These are phyloP conservation scores for Caenorhabditis wallacei DNA, from an alignment of 2,888 invertebrate species.

Conservation along the genomic window DNA sequence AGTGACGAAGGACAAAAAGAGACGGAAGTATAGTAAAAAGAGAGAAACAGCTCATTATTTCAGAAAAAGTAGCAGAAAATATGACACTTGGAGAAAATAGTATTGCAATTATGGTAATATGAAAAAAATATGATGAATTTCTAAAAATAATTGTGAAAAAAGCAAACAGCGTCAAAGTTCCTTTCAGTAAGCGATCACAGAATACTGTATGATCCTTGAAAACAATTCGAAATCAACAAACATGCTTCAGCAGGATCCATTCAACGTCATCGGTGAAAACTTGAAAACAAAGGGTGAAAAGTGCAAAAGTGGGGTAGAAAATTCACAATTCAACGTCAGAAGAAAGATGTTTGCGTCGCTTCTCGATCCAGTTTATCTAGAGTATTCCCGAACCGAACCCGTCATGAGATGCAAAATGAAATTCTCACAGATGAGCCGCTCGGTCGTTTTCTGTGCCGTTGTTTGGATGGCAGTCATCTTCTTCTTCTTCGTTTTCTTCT, in stretches of 20 bases:
- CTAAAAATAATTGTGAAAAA: no score
- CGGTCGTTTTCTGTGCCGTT: constrained; percentile 38
- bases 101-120: not conserved
- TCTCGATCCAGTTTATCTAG: constrained; percentile 27
- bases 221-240: no score
- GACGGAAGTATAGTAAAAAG: constrained; percentile 53
- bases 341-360: constrained; percentile 20
- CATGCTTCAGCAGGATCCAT: not conserved
- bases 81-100: not conserved
- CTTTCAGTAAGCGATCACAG: no score
- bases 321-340: constrained; percentile 26
- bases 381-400: constrained; percentile 35
- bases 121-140: not conserved
- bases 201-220: no score
- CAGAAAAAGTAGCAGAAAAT: constrained; percentile 8
- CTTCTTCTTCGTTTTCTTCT: constrained; percentile 38
- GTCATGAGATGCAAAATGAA: constrained; percentile 53
- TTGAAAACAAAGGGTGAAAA: constrained; percentile 12
- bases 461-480: constrained; percentile 56
- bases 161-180: no score
- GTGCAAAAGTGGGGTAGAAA: constrained; percentile 15
- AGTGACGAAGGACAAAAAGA: constrained; percentile 34
- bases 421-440: constrained; percentile 59
- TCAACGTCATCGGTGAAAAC: not conserved
- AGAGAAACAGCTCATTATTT: constrained; percentile 48